These are phyloP conservation scores for Rhinopomastus cyanomelas DNA, from an alignment of 2,113 vertebrate species.

Conservation along the genomic window DNA sequence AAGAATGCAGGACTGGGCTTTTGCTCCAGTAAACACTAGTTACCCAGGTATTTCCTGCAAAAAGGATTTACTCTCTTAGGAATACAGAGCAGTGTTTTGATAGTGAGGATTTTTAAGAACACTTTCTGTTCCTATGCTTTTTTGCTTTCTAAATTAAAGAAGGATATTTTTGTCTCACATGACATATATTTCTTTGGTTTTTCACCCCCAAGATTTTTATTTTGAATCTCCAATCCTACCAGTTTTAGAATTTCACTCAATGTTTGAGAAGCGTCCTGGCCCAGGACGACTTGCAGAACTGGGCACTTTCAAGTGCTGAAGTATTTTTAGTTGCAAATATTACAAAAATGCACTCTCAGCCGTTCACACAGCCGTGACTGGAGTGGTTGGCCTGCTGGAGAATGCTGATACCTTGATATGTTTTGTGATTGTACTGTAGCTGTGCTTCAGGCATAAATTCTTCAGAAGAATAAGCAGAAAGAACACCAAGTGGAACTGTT, in stretches of 20 bases:
- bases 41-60: background rate
- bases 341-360: conserved; percentile 51
- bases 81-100: background rate
- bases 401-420: conserved; percentile 54
- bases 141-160: background rate
- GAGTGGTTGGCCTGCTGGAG: background rate
- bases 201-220: background rate
- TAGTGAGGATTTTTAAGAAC: background rate
- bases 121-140: background rate
- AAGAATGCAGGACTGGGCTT: background rate
- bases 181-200: background rate
- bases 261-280: background rate
- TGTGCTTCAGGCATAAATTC: conserved; percentile 62
- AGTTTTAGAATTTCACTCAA: conserved; percentile 5
- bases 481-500: conserved; percentile 4
- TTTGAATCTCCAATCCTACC: background rate
- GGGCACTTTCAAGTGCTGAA: background rate
- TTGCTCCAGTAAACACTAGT: background rate
- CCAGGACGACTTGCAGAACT: background rate
- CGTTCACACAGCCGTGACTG: conserved; percentile 27
- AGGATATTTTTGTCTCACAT: background rate
- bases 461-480: conserved; percentile 40
- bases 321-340: conserved; percentile 38
- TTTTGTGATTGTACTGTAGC: conserved; percentile 28
- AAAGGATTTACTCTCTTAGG: background rate